These are phyloP conservation scores for Bos taurus DNA, from an alignment of 2,113 vertebrate species.

Conservation along the genomic window DNA sequence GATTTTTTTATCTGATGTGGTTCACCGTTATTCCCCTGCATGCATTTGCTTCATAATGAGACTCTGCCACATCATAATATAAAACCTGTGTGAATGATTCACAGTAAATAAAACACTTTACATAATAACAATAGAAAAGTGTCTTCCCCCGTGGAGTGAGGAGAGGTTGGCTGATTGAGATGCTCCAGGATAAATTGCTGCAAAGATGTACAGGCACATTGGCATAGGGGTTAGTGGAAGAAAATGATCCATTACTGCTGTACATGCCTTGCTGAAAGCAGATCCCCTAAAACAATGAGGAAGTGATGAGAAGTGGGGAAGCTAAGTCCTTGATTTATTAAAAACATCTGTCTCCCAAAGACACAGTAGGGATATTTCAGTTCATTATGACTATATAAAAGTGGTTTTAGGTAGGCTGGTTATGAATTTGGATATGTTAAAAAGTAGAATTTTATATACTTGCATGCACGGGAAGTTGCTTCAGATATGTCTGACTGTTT, in stretches of 20 bases:
- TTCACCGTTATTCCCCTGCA: constrained; percentile 35
- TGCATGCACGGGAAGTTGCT: neutral
- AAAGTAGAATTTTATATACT: neutral
- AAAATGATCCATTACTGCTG: neutral
- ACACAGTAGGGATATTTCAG: neutral
- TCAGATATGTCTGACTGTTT: neutral
- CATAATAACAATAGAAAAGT: constrained; percentile 28
- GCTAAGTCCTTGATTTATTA: neutral
- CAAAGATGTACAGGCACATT: neutral
- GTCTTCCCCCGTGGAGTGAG: neutral
- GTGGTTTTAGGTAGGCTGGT: neutral
- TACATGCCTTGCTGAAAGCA: neutral
- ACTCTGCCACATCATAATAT: neutral
- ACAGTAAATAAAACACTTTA: constrained; percentile 37
- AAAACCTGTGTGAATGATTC: neutral
- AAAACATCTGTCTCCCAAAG: neutral
- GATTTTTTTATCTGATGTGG: neutral
- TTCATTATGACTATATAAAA: neutral
- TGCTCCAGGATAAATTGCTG: neutral
- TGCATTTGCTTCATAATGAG: constrained; percentile 14
- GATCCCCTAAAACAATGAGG: neutral
- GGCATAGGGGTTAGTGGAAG: neutral
- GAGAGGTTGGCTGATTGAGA: neutral
- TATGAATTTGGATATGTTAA: neutral
- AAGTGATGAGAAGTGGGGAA: neutral